Base-by-base conservation (phyloP, 2,888 invertebrate species). In the Thumatha senex region DNA sequence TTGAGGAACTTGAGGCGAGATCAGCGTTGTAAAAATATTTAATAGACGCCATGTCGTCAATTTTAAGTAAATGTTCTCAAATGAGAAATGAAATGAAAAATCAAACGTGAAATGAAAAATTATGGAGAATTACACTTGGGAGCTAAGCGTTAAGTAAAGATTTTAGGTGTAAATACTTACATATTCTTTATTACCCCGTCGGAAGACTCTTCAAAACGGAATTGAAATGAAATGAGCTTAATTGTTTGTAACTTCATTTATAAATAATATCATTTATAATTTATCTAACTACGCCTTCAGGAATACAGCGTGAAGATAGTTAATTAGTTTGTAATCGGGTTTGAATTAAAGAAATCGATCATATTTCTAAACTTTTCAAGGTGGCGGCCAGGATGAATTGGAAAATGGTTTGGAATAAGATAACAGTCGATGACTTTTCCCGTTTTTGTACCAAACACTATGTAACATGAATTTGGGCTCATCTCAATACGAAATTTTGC, bases 21-120 rank as follows among this genome's bases (percentile, higher is more conserved):
- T 52, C 54, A 58, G 48, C 58, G 65, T 64, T 51, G 40, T 46
- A 50, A 50, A 31, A 35, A 48, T 46, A 40, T 50, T 64, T 52
- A 54, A 64, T 54, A 51, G 58, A 54, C 47, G 48, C 41, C 54
- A 43, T 48, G 38, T 63, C 61, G 65, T 63, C 47, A 61, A 64
- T 52, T 48, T 50, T 36, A 41, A 52, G 48, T 63, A 54, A 52
- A 47, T 46, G 49, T 52, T 48, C 3, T 42, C 14, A 29, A 36
- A 4, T 29, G 46, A 49, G 51, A 46, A 39, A 33, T 43, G 46
- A 35, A 50, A 47, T 48, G 50, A 50, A 56, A 48, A 52, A 39
- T 46, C 54, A 62, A 49, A 46, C 41, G 35, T 43, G 46, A 35
- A 50, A 47, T 48, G 50, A 50, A 56, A 48, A 52, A 39, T 46